A percentile compares a stretch with the other conserved stretches of the same genome.
phyloP scores from a whole-genome alignment of 2,797 vertebrate species.

The Poliocrania exsul region DNA sequence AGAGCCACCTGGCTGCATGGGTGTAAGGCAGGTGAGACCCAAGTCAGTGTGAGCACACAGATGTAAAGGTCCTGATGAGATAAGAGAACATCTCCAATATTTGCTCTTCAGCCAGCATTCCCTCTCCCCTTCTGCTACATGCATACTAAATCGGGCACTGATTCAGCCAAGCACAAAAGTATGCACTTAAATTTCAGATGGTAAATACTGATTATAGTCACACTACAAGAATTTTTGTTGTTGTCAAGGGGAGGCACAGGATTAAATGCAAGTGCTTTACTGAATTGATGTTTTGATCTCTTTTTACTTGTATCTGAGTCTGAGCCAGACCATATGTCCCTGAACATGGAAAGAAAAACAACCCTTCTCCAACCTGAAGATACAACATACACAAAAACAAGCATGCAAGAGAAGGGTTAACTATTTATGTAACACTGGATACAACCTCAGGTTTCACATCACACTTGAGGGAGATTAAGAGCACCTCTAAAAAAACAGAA shows the following conservation, averaged over 20 bases:
- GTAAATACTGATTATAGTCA: not conserved
- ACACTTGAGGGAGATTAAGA: not conserved
- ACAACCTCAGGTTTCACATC: not conserved
- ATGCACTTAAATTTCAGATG: not conserved
- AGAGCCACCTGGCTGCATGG: fast-evolving
- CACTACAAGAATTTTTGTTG: not conserved
- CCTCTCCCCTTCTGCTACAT: not conserved
- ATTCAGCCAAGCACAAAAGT: not conserved
- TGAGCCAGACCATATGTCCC: not conserved
- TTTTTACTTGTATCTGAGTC: not conserved
- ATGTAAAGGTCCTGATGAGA: not conserved
- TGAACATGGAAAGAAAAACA: not conserved
- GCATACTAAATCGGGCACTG: not conserved
- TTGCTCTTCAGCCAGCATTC: not conserved
- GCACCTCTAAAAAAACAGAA: not conserved
- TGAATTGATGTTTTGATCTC: not conserved
- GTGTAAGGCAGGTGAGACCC: not conserved
- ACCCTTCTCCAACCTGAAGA: not conserved
- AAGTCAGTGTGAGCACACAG: fast-evolving
- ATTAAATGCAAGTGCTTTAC: not conserved
- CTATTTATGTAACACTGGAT: not conserved
- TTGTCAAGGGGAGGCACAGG: not conserved
- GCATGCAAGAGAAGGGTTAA: not conserved
- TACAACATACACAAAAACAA: fast-evolving
- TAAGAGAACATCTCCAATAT: not conserved